Base-by-base conservation (phyloP, 53 echinoderm and acorn worm genomes). In the Crossaster papposus region DNA sequence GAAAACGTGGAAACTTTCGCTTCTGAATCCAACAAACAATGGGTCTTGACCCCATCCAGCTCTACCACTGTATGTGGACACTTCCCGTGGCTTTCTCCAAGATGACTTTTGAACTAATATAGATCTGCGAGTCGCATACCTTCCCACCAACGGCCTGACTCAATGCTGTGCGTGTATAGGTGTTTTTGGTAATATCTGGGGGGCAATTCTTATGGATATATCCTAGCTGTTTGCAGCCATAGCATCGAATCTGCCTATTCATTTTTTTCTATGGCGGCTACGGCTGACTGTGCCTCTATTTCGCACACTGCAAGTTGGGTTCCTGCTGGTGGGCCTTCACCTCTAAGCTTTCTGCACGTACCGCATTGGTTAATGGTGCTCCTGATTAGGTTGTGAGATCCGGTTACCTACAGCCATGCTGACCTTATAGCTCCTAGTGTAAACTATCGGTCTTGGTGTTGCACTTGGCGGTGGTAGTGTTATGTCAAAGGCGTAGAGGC, bases 361-460 rank as follows among this genome's bases (percentile, higher is more conserved):
- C 29, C 52, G 72, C 84, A 84, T 14, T 64, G 84, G 10, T 38
- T 33, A 22, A 84, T 72, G 8, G 71, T 20, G 26, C 72, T 84
- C 28, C 84, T 12, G 73, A 82, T 82, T 55, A 70, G 71, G 28
- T 31, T 11, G 71, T 70, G 12, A 12, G 54, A 55, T 50, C 36
- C 89, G 9, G 82, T 76, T 17, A 92, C 82, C 82, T 82, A 89
- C n/a, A 17, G 55, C 22, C 83, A 82, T 51, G 34, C 74, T 18
- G 82, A 34, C 50, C 92, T 30, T 30, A 81, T 23, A 18, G 89
- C 83, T 31, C 72, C 89, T 23, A 77, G 37, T 2, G 92, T 92
- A 14, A 77, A 15, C 35, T 92, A 83, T 37, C 89, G 74, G 2
- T 89, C 92, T 72, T 89, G 92, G 36, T 92, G 92, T 32, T 89